These are phyloP conservation scores for Chamaea fasciata DNA, from an alignment of 2,113 vertebrate species.

Conservation along the genomic window DNA sequence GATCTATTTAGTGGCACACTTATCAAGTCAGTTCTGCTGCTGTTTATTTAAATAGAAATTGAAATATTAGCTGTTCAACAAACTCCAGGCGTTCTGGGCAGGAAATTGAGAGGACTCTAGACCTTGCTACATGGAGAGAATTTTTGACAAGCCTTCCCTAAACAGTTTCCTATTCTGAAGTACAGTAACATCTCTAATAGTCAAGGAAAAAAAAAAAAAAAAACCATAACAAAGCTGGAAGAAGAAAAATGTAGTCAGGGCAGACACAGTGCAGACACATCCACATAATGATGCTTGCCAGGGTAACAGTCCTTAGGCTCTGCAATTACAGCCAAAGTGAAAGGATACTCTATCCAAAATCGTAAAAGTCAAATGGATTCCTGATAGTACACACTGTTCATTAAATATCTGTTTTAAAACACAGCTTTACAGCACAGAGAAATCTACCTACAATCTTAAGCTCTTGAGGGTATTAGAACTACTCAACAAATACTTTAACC, in stretches of 20 bases:
- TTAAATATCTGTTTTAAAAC: background rate
- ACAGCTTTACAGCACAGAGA: background rate
- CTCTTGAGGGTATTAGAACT: background rate
- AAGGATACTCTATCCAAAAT: background rate
- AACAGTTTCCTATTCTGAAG: conserved; percentile 43
- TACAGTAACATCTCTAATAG: conserved; percentile 9
- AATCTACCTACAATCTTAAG: background rate
- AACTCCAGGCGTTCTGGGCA: conserved; percentile 28
- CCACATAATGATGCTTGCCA: background rate
- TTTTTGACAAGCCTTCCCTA: conserved; percentile 46
- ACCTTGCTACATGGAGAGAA: conserved; percentile 14
- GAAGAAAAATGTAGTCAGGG: conserved; percentile 17
- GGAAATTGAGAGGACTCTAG: conserved; percentile 51
- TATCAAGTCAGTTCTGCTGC: conserved; percentile 61
- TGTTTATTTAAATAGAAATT: conserved; percentile 64
- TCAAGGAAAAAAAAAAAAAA: background rate
- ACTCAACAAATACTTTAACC: background rate
- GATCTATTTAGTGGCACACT: conserved; percentile 54
- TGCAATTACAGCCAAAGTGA: background rate
- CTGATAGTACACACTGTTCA: background rate
- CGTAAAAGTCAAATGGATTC: background rate
- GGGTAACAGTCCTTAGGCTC: background rate
- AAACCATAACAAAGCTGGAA: background rate
- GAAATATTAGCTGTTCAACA: conserved; percentile 52
- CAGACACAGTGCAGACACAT: background rate